Base-by-base conservation (phyloP, 2,113 vertebrate species). In the Phylloscopus trochiloides region DNA sequence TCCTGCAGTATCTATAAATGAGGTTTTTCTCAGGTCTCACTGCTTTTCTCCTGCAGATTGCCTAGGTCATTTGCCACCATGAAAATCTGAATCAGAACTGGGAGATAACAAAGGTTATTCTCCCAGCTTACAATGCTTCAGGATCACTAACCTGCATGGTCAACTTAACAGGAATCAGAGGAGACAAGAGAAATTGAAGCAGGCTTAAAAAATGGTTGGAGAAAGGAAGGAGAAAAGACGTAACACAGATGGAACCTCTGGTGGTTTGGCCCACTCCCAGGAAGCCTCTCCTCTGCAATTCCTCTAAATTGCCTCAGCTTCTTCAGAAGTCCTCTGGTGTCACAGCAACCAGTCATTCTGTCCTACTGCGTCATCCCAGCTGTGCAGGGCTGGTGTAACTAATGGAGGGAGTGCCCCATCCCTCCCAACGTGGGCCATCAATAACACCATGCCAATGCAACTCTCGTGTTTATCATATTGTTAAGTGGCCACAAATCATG, bases 401-500 rank as follows among this genome's bases (percentile, higher is more conserved):
- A 51, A 91, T 72, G 70, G 57, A 75, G 52, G 36, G 52, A 38
- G 65, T 58, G 50, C 72, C 82, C 61, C 31, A 20, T 66, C 80
- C 92, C 47, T 91, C 17, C 66, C 8, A 59, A 40, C 1, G 0
- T 5, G 54, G 2, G 15, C 3, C 87, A 95, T 90, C 87, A 92
- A 67, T 88, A 95, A 90, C 51, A 47, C 6, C 61, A 12, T 70
- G 81, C 48, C 51, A 5, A 55, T 8, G 63, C 57, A 51, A 9
- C 45, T 28, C 90, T 5, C 3, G 9, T 6, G 17, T 59, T 91
- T 83, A 70, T 82, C 87, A 73, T 58, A 51, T 11, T 36, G 70
- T 36, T 79, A 91, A 96, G 90, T 88, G 87, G 67, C 78, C 88
- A 93, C 67, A 90, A 94, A 90, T 92, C 80, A 83, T 57, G 66